Percentiles rank a stretch among this genome's conserved stretches.
Evolutionary conservation across 2,888 invertebrate species (phyloP).

Genomic region (Patella caerulea): DNA sequence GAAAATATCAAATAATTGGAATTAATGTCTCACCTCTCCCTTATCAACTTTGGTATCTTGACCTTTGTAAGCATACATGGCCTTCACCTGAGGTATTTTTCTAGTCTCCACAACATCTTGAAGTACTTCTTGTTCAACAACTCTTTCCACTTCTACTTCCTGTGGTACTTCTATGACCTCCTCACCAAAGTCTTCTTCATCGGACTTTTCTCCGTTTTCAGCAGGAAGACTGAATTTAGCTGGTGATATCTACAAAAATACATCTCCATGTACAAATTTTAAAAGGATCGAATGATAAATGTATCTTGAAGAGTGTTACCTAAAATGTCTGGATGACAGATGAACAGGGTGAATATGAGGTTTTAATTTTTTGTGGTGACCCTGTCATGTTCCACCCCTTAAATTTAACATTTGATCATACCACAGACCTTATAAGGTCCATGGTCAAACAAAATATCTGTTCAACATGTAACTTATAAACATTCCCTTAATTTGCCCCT

Average conservation of each 20-base stretch:
- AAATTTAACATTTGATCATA: no score
- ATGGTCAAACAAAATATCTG: no score
- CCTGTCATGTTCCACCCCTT: no score
- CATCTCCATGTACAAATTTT: not conserved
- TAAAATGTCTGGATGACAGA: no score
- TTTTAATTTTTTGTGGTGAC: no score
- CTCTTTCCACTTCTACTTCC: slow-evolving; percentile 94
- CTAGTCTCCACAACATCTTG: slow-evolving; percentile 89
- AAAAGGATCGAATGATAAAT: no score
- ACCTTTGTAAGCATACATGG: slow-evolving; percentile 89
- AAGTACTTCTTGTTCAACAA: slow-evolving; percentile 84
- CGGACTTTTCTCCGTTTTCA: slow-evolving; percentile 57
- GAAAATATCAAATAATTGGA: not conserved
- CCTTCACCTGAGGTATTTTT: slow-evolving; percentile 85
- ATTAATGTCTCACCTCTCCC: slow-evolving; percentile 78
- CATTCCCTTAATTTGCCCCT: no score
- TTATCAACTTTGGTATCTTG: slow-evolving; percentile 93
- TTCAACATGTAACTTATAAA: no score
- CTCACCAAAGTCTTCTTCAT: slow-evolving; percentile 75
- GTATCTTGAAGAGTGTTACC: no score
- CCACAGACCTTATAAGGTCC: no score
- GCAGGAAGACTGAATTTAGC: slow-evolving; percentile 65
- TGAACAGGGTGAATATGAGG: not conserved
- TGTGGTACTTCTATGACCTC: slow-evolving; percentile 85
- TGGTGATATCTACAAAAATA: slow-evolving; percentile 60